A percentile compares a stretch with the other conserved stretches of the same genome.
phyloP scores from a whole-genome alignment of 1,140 invertebrate genomes.

The Pseudomyrmex sp. region DNA sequence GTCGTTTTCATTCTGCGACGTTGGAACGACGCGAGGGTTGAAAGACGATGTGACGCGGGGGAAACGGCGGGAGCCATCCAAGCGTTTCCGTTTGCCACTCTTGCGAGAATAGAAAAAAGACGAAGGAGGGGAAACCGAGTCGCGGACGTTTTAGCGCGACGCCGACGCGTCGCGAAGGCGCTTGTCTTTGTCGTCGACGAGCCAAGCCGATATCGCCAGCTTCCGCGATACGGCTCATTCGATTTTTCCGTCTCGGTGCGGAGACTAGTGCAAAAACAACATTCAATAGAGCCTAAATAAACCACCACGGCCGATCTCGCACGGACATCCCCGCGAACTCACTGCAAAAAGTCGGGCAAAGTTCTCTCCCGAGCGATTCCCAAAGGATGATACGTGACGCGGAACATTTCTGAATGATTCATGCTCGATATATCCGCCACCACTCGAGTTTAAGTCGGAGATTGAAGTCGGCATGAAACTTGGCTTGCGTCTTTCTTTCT shows the following conservation, averaged over 20 bases:
- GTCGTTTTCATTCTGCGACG: constrained; percentile 16
- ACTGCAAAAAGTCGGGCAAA: background rate
- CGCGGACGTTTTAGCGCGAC: constrained; percentile 33
- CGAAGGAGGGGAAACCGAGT: background rate
- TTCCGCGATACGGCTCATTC: constrained; percentile 29
- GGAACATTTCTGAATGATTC: constrained; percentile 42
- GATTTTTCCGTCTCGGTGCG: constrained; percentile 7
- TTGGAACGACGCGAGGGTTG: background rate
- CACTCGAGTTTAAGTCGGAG: constrained; percentile 40
- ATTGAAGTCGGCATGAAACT: constrained; percentile 40
- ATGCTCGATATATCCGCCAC: constrained; percentile 23
- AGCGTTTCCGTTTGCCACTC: constrained; percentile 27
- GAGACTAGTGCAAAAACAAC: background rate
- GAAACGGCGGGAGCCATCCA: background rate
- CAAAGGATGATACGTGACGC: constrained; percentile 18
- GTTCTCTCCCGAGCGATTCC: background rate
- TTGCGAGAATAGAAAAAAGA: background rate
- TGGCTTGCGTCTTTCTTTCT: background rate
- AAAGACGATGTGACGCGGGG: background rate
- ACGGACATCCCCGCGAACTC: background rate
- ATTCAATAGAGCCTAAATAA: constrained; percentile 20
- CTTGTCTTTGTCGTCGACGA: background rate
- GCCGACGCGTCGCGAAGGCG: constrained; percentile 43
- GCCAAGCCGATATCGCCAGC: background rate
- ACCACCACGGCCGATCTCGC: background rate